Conservation (phyloP, 2,797 vertebrate species). For the Notoglanidium macrostoma region DNA sequence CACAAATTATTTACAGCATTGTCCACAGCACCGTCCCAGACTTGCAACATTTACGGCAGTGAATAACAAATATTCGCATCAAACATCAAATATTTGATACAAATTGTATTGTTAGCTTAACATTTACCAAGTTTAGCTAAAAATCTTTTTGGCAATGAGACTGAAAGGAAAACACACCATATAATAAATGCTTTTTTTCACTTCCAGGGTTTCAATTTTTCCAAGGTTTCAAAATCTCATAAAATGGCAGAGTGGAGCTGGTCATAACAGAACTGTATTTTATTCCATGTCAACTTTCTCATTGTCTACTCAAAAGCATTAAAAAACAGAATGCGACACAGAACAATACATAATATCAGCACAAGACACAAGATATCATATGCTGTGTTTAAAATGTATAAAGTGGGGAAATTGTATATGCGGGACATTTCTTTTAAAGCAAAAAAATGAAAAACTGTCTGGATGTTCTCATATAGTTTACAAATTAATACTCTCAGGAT, state of each 20-base stretch:
- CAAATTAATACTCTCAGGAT: background rate
- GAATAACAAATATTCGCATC: conserved; percentile 2
- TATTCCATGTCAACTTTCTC: background rate
- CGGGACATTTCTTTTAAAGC: background rate
- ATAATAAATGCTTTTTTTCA: background rate
- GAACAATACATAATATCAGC: background rate
- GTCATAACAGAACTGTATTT: background rate
- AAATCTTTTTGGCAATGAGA: background rate
- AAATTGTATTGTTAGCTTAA: background rate
- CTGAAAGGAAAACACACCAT: background rate
- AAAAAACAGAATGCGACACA: background rate
- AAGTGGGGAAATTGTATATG: background rate
- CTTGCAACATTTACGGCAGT: conserved; percentile 44
- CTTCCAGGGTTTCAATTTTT: background rate
- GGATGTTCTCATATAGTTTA: background rate
- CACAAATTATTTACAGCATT: conserved; percentile 40
- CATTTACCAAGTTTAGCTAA: background rate
- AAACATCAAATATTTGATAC: background rate
- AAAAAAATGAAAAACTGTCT: background rate
- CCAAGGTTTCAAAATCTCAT: background rate
- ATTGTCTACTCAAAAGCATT: background rate
- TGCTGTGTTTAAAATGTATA: background rate
- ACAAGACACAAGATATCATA: background rate
- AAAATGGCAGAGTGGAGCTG: background rate
- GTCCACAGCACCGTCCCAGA: conserved; percentile 38